phyloP scores from a whole-genome alignment of 1,140 invertebrate genomes.

The Aphelenchoides fujianensis region DNA sequence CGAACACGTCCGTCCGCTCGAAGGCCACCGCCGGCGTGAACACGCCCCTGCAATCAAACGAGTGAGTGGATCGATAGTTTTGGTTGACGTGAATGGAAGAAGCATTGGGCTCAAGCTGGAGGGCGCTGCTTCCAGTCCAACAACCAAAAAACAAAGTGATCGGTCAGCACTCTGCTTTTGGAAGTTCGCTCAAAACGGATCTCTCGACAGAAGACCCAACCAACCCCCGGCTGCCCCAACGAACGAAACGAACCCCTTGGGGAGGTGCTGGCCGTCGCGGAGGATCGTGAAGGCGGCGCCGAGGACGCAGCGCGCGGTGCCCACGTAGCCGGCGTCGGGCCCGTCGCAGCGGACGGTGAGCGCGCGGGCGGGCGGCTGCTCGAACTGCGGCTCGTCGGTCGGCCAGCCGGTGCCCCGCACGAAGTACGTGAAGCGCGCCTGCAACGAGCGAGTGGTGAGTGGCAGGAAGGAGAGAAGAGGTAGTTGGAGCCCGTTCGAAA shows the following conservation, averaged over 20 bases:
- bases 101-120: no score
- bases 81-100: no score
- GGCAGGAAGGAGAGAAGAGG: neutral
- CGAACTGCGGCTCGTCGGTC: neutral
- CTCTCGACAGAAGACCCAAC: no score
- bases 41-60: neutral
- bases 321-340: constrained; percentile 14
- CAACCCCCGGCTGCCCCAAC: neutral
- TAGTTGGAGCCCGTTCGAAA: no score
- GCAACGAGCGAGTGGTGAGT: neutral
- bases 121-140: no score
- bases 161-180: no score
- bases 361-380: neutral
- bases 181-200: no score
- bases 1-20: neutral
- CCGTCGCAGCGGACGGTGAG: constrained; percentile 8
- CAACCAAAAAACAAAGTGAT: no score
- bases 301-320: neutral
- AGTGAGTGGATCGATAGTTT: neutral
- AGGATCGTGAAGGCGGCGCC: neutral
- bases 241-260: no score
- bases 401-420: neutral
- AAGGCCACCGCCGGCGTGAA: constrained; percentile 2
- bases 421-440: neutral
- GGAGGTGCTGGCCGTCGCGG: neutral